These are phyloP conservation scores for Anarrhichthys ocellatus DNA, from an alignment of 2,113 vertebrate species.

Conservation along the genomic window DNA sequence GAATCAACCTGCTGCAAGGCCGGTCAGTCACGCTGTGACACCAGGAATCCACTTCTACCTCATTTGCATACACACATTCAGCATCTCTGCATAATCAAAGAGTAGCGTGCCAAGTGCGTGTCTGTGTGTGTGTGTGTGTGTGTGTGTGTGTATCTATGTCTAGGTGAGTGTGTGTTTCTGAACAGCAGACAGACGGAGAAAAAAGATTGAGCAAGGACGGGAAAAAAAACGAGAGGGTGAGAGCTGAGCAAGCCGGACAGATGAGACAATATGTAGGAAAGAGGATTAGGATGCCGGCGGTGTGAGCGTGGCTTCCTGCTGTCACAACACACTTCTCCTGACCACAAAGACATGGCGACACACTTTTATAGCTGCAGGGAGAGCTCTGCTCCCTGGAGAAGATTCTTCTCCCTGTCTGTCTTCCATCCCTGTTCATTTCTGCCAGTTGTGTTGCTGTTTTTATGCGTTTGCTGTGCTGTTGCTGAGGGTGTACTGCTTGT, in stretches of 20 bases:
- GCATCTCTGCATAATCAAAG: constrained; percentile 37
- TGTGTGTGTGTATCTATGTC: background rate
- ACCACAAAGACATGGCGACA: constrained; percentile 56
- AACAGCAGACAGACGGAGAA: background rate
- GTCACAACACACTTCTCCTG: constrained; percentile 56
- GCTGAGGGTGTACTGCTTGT: constrained; percentile 12
- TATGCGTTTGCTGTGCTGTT: constrained; percentile 4
- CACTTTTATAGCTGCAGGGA: constrained; percentile 48
- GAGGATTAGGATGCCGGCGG: constrained; percentile 38
- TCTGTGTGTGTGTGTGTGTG: background rate
- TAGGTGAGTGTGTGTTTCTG: constrained; percentile 1
- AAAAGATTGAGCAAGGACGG: constrained; percentile 1
- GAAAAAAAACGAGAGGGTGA: constrained; percentile 1
- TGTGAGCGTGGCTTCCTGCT: constrained; percentile 42
- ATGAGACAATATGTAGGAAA: constrained; percentile 34
- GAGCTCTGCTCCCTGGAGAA: constrained; percentile 27
- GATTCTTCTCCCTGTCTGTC: background rate
- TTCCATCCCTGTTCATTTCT: constrained; percentile 21
- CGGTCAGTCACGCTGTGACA: constrained; percentile 57
- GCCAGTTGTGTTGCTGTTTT: constrained; percentile 20
- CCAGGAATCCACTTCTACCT: constrained; percentile 40
- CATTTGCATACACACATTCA: constrained; percentile 58
- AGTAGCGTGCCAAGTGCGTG: background rate
- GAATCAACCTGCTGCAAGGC: constrained; percentile 57
- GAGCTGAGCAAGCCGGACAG: constrained; percentile 32